A percentile compares a stretch with the other conserved stretches of the same genome.
Conservation (phyloP, 2,888 invertebrate species). For the Auanema sp. region DNA sequence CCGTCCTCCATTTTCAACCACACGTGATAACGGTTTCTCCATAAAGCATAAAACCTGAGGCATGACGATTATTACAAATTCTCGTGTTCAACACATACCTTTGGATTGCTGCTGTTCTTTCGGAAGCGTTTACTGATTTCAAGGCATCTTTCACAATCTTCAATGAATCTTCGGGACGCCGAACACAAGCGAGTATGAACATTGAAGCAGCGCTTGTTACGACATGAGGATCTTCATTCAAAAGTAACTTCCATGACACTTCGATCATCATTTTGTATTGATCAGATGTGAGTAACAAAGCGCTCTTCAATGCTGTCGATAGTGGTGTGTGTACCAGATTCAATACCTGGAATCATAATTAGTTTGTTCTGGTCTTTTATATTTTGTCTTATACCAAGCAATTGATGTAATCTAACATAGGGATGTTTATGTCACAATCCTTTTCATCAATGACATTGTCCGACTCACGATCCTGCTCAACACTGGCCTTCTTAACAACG, state of each 20-base stretch:
- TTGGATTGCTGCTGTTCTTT: constrained; percentile 79
- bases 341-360: constrained; percentile 68
- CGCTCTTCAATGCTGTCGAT: constrained; percentile 83
- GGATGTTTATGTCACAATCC: constrained; percentile 31
- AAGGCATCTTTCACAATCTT: constrained; percentile 86
- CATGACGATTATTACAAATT: neutral
- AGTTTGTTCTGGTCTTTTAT: constrained; percentile 4
- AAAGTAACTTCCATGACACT: constrained; percentile 89
- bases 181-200: constrained; percentile 89
- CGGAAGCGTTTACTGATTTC: constrained; percentile 80
- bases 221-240: constrained; percentile 80
- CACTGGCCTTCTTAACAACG: constrained; percentile 46
- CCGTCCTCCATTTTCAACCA: constrained; percentile 99
- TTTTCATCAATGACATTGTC: constrained; percentile 50
- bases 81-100: constrained; percentile 11
- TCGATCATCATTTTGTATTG: constrained; percentile 77
- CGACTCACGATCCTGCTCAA: constrained; percentile 33
- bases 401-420: constrained; percentile 37
- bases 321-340: constrained; percentile 80
- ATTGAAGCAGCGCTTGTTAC: constrained; percentile 73
- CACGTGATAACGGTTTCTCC: constrained; percentile 95
- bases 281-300: constrained; percentile 76
- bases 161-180: constrained; percentile 84
- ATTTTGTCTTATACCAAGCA: constrained; percentile 12
- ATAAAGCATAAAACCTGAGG: constrained; percentile 83